Evolutionary conservation across 1,140 invertebrate genomes (phyloP), one percentile per base, ranked within the genome.

Genomic region (Diorhabda sublineata): DNA sequence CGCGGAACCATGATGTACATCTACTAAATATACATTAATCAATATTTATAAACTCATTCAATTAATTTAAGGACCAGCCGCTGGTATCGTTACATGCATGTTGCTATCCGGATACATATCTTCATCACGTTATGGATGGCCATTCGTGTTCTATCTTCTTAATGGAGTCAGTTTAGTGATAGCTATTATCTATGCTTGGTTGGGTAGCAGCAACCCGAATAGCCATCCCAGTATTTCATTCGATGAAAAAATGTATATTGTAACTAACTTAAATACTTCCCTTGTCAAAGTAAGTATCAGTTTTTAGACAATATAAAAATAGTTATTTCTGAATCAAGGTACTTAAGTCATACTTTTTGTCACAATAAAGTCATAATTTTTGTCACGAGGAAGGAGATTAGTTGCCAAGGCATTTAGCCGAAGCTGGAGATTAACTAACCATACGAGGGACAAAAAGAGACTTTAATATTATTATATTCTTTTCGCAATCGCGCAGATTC

Each of bases 111-210:
- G 92, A 0, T 69, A 84, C 4, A 78, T 94, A 2, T 87, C 90
- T 0, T 85, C 83, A 3, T 89, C 89, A 0, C 66, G 64, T 58
- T 73, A 85, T 4, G 93, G 92, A 0, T 94, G 93, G 93, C 91
- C 91, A 0, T 84, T 87, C 41, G 88, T 92, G 3, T 95, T 94
- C 78, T 95, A 94, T 75, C 76, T 89, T 0, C 91, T 93, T 76
- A 92, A 92, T 66, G 82, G 75, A 4, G 68, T 88, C 0, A 84
- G 87, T 8, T 67, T 91, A 2, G 1, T 85, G 0, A 91, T 90
- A 86, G 83, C 85, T 6, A 67, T 86, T 0, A 4, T 86, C 0
- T 93, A 90, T 85, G 80, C 85, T 45, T 81, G 87, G 57, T 84
- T 88, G 52, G 87, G 89, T 0, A 85, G 87, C 1, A 89, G 91